Percentiles rank a stretch among this genome's conserved stretches.
Evolutionary conservation across 2,888 invertebrate genomes (phyloP).

Genomic region (Plusia festucae): DNA sequence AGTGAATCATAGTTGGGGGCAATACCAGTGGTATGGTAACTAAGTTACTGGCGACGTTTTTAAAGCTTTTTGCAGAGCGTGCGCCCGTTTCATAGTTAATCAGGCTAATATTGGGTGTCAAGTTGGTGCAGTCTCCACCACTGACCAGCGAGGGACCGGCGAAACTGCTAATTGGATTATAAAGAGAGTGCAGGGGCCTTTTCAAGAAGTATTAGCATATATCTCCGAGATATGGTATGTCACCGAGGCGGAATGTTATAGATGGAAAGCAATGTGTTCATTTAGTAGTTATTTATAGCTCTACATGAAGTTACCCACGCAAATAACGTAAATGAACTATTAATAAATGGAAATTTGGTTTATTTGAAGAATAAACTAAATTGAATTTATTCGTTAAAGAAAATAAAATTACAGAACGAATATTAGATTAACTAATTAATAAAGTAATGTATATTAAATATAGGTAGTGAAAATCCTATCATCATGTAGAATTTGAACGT

Average conservation of each 20-base stretch:
- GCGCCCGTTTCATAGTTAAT: slow-evolving; percentile 78
- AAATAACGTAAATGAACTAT: too few relatives aligned
- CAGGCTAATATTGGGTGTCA: slow-evolving; percentile 81
- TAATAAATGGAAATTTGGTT: too few relatives aligned
- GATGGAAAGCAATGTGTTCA: not conserved
- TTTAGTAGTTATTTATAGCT: too few relatives aligned
- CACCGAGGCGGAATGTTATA: slow-evolving; percentile 6
- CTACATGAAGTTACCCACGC: too few relatives aligned
- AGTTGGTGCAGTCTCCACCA: slow-evolving; percentile 50
- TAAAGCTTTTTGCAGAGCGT: slow-evolving; percentile 83
- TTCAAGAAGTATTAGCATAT: slow-evolving; percentile 34
- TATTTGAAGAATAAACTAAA: too few relatives aligned
- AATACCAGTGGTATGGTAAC: slow-evolving; percentile 71
- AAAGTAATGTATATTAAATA: too few relatives aligned
- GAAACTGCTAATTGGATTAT: slow-evolving; percentile 69
- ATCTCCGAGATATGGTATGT: slow-evolving; percentile 3
- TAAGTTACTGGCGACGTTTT: slow-evolving; percentile 84
- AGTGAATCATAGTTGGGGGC: slow-evolving; percentile 66
- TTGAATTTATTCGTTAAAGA: too few relatives aligned
- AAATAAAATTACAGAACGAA: too few relatives aligned
- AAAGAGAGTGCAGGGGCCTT: slow-evolving; percentile 58
- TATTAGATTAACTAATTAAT: too few relatives aligned
- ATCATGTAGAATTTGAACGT: too few relatives aligned
- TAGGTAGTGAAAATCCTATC: too few relatives aligned
- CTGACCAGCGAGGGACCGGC: slow-evolving; percentile 57